phyloP scores from a whole-genome alignment of 1,140 invertebrate species.

The Tetragnatha versicolor region DNA sequence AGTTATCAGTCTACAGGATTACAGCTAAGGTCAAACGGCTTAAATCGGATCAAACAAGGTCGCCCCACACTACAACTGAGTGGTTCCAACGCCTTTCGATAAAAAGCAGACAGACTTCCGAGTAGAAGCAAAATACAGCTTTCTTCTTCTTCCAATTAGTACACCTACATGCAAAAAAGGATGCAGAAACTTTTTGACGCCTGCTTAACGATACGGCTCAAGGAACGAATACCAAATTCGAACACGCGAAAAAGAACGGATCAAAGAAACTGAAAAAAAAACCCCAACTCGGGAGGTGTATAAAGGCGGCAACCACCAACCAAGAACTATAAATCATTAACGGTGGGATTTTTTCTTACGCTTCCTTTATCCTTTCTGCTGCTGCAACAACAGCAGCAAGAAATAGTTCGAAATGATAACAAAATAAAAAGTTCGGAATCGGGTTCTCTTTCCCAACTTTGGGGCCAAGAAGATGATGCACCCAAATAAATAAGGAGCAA shows the following conservation, averaged over 20 bases:
- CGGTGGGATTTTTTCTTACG: constrained; percentile 18
- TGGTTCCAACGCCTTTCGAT: too few species aligned
- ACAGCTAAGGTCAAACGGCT: background rate
- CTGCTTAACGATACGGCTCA: constrained; percentile 5
- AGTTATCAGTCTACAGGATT: background rate
- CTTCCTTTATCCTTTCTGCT: background rate
- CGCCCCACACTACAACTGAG: background rate
- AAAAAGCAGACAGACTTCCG: background rate
- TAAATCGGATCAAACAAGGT: background rate
- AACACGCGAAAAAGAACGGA: background rate
- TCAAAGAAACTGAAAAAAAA: background rate
- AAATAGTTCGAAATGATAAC: too few species aligned
- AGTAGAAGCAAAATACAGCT: background rate
- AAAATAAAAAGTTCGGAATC: background rate
- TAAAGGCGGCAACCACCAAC: constrained; percentile 51
- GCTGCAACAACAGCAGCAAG: too few species aligned
- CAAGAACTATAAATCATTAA: constrained; percentile 52
- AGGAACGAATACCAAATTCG: background rate
- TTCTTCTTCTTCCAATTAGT: constrained; percentile 7
- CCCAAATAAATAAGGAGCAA: constrained; percentile 33
- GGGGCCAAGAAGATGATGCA: background rate
- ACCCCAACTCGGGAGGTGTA: constrained; percentile 2
- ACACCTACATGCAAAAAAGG: constrained; percentile 22
- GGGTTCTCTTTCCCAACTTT: constrained; percentile 3
- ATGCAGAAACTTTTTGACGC: constrained; percentile 22